A percentile compares a stretch with the other conserved stretches of the same genome.
Conservation (phyloP, 2,888 invertebrate species). For the Rutpela maculata region DNA sequence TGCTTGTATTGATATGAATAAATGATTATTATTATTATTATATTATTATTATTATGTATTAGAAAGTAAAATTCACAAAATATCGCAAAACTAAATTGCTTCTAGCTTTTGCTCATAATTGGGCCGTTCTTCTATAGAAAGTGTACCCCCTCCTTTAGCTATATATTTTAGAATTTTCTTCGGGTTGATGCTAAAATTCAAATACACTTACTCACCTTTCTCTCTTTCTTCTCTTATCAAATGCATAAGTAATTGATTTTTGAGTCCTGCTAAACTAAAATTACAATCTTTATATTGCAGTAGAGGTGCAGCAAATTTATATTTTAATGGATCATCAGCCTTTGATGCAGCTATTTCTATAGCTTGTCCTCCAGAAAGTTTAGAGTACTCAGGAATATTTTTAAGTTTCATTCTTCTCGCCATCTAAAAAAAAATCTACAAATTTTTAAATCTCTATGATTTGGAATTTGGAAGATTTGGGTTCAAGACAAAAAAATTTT, state of each 20-base stretch:
- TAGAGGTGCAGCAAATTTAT: slow-evolving; percentile 82
- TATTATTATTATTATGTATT: too few relatives aligned
- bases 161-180: too few relatives aligned
- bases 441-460: background rate
- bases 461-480: too few relatives aligned
- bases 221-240: slow-evolving; percentile 78
- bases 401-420: slow-evolving; percentile 89
- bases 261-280: slow-evolving; percentile 93
- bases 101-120: too few relatives aligned
- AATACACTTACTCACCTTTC: slow-evolving; percentile 69
- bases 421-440: slow-evolving; percentile 73
- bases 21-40: too few relatives aligned
- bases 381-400: slow-evolving; percentile 84
- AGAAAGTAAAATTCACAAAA: too few relatives aligned
- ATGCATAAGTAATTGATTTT: slow-evolving; percentile 77
- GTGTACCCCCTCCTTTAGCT: too few relatives aligned
- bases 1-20: too few relatives aligned
- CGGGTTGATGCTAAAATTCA: slow-evolving; percentile 33
- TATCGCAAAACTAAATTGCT: too few relatives aligned
- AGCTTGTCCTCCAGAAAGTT: slow-evolving; percentile 88
- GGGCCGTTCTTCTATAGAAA: too few relatives aligned
- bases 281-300: slow-evolving; percentile 84
- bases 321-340: slow-evolving; percentile 80
- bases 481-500: too few relatives aligned
- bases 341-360: slow-evolving; percentile 87